A percentile compares a stretch with the other conserved stretches of the same genome.
Conservation (phyloP, 1,140 invertebrate genomes). For the Bombus confusus region DNA sequence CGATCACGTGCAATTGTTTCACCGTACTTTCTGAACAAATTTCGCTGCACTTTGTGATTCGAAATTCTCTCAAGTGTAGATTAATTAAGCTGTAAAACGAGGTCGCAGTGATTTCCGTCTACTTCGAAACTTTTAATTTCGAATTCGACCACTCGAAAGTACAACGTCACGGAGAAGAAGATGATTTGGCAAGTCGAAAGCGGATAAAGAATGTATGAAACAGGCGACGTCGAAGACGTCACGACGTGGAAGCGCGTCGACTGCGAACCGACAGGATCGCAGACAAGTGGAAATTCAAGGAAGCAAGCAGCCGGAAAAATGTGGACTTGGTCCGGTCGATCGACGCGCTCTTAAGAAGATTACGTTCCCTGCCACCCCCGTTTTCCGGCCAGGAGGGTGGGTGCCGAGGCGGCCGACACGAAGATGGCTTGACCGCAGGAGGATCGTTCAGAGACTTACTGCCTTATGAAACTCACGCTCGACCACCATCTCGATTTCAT, state of each 20-base stretch:
- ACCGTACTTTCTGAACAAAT: neutral
- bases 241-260: conserved; percentile 53
- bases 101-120: neutral
- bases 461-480: conserved; percentile 41
- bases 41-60: neutral
- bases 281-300: conserved; percentile 67
- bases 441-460: conserved; percentile 47
- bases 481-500: conserved; percentile 13
- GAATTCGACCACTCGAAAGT: neutral
- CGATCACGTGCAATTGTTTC: neutral
- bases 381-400: neutral
- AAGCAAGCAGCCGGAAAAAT: conserved; percentile 69
- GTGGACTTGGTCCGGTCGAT: conserved; percentile 59
- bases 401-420: neutral
- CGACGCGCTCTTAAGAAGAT: conserved; percentile 71
- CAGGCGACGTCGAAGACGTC: conserved; percentile 8
- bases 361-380: conserved; percentile 32
- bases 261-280: conserved; percentile 47
- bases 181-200: neutral
- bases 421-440: neutral
- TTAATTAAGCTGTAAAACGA: neutral
- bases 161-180: neutral
- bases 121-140: neutral
- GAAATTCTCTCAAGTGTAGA: neutral
- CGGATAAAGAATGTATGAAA: neutral